Evolutionary conservation across 2,113 vertebrate genomes (phyloP).

Genomic region (Apaloderma vittatum): DNA sequence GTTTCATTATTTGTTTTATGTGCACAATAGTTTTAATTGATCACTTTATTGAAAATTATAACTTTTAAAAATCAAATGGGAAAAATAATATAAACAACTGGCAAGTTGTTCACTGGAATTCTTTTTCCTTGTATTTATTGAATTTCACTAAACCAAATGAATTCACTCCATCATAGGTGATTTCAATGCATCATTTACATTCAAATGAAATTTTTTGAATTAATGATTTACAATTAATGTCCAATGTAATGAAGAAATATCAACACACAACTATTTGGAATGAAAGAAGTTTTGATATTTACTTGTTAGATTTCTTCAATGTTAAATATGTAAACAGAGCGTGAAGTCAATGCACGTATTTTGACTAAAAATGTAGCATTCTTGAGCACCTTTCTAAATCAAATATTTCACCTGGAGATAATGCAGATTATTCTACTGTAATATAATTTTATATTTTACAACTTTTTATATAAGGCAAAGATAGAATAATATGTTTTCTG

Average conservation of each 20-base stretch:
- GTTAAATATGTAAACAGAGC: neutral
- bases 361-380: neutral
- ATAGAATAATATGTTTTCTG: neutral
- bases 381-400: neutral
- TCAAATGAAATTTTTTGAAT: neutral
- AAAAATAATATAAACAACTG: neutral
- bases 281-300: neutral
- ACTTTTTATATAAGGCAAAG: neutral
- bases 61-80: neutral
- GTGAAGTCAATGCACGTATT: neutral
- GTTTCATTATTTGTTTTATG: neutral
- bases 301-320: neutral
- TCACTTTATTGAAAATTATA: neutral
- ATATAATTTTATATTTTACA: neutral
- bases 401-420: neutral
- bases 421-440: neutral
- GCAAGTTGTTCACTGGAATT: neutral
- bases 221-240: neutral
- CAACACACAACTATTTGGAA: neutral
- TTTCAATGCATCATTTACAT: neutral
- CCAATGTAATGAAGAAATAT: neutral
- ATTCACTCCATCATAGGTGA: neutral
- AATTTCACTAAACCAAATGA: neutral
- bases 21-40: neutral
- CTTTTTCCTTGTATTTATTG: neutral